These are phyloP conservation scores for Eupithecia vulgata DNA, from an alignment of 2,888 invertebrate genomes.

Conservation along the genomic window DNA sequence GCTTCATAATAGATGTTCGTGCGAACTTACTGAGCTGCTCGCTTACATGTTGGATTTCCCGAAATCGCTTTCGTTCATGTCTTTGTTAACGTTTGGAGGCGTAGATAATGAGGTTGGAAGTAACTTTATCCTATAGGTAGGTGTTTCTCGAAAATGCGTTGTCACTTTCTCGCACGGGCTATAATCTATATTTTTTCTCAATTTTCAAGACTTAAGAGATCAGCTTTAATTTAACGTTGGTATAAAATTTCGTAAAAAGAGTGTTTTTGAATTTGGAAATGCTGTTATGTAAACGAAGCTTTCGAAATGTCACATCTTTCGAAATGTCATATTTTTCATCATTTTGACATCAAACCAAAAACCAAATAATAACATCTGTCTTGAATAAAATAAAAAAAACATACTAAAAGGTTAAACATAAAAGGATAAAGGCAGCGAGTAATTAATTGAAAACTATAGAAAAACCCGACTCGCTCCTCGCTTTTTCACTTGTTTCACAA, in stretches of 20 bases:
- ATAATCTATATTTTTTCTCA: not conserved
- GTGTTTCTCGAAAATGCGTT: not conserved
- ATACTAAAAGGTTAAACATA: not conserved
- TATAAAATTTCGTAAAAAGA: too few relatives aligned
- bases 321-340: too few relatives aligned
- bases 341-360: too few relatives aligned
- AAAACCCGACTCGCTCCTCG: too few relatives aligned
- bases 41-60: slow-evolving; percentile 8
- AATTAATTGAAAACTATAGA: not conserved
- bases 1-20: slow-evolving; percentile 12
- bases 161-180: not conserved
- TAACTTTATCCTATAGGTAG: not conserved
- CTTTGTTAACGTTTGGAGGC: slow-evolving; percentile 1
- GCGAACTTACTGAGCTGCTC: slow-evolving; percentile 3
- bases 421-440: not conserved
- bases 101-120: not conserved
- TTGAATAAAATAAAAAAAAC: not conserved
- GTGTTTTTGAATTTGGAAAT: too few relatives aligned
- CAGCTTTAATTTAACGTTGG: too few relatives aligned
- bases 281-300: too few relatives aligned
- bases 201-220: not conserved
- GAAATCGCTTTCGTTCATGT: not conserved
- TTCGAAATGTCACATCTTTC: too few relatives aligned
- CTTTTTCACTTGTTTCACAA: not conserved
- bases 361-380: too few relatives aligned